These are phyloP conservation scores for Hypercompe scribonia DNA, from an alignment of 2,888 invertebrate species.

Conservation along the genomic window DNA sequence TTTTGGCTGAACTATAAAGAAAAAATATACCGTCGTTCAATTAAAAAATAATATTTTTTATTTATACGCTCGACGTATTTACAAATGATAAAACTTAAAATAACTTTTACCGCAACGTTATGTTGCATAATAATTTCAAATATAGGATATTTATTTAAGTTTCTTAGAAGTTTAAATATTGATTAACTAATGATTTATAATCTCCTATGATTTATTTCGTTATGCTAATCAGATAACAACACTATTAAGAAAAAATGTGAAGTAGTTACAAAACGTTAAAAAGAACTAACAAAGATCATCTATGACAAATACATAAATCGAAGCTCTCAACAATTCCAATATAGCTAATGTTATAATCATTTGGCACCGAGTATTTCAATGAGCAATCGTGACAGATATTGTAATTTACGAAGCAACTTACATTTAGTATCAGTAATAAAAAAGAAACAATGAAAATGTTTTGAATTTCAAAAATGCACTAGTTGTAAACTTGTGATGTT, in stretches of 20 bases:
- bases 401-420: constrained; percentile 5
- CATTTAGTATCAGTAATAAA: background rate
- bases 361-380: constrained; percentile 2
- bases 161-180: background rate
- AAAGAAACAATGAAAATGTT: background rate
- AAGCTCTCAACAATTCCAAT: background rate
- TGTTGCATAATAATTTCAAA: background rate
- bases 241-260: background rate
- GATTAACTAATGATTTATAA: background rate
- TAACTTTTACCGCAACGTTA: background rate
- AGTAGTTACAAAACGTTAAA: background rate
- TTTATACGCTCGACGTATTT: too few relatives aligned
- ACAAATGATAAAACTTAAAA: background rate
- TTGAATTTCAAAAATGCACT: background rate
- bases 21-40: too few relatives aligned
- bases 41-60: too few relatives aligned
- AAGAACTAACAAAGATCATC: background rate
- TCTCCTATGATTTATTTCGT: background rate
- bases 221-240: background rate
- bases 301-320: background rate
- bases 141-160: background rate
- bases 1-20: too few relatives aligned
- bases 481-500: background rate
- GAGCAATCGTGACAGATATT: background rate
- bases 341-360: background rate